These are phyloP conservation scores for Schrankia costaestrigalis DNA, from an alignment of 2,888 invertebrate genomes.

Conservation along the genomic window DNA sequence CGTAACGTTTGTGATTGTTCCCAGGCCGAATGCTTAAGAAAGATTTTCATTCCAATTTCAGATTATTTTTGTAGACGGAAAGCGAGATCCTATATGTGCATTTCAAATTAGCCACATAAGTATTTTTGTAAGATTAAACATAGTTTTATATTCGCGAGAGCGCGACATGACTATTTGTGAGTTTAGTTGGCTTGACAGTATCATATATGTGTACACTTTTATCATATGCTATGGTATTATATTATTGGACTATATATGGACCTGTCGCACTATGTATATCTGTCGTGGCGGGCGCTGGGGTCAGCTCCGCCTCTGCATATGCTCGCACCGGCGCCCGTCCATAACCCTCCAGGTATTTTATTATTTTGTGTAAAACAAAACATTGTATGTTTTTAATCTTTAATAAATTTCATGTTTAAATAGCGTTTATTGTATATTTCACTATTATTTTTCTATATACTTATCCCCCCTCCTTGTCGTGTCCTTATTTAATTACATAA, in stretches of 20 bases:
- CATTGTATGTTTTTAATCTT: constrained; percentile 79
- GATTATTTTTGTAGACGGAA: constrained; percentile 79
- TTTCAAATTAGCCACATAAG: constrained; percentile 79
- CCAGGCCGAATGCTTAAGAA: constrained; percentile 69
- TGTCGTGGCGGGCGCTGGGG: constrained; percentile 38
- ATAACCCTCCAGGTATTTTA: constrained; percentile 74
- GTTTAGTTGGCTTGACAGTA: constrained; percentile 77
- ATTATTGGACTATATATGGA: constrained; percentile 76
- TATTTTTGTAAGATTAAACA: constrained; percentile 80
- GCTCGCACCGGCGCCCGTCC: constrained; percentile 46
- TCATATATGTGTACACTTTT: constrained; percentile 75
- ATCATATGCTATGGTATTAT: constrained; percentile 77
- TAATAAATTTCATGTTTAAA: constrained; percentile 81
- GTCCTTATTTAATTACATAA: constrained; percentile 72
- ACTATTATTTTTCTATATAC: constrained; percentile 75
- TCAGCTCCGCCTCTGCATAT: constrained; percentile 44
- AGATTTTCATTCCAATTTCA: constrained; percentile 79
- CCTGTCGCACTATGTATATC: constrained; percentile 72
- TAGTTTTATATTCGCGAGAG: constrained; percentile 77
- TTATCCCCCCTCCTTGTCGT: constrained; percentile 58
- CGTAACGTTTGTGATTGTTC: constrained; percentile 66
- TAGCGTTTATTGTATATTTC: constrained; percentile 79
- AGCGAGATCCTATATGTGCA: constrained; percentile 77
- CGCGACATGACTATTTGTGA: constrained; percentile 77
- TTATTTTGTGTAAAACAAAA: constrained; percentile 78